Percentiles rank a stretch among this genome's conserved stretches.
Conservation (phyloP, 2,113 vertebrate genomes). For the Stegostoma tigrinum region DNA sequence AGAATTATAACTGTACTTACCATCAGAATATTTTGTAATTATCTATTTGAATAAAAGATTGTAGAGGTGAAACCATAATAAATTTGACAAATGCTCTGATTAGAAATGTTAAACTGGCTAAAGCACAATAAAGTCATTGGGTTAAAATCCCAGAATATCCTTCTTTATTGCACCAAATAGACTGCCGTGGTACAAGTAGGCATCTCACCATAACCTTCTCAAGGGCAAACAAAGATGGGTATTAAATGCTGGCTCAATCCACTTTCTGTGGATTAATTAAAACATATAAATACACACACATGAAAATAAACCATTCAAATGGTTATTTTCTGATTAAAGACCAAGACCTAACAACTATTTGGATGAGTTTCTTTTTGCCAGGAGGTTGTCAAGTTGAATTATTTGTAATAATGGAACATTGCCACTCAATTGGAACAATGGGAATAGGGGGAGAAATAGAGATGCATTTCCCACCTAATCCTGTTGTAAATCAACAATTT, state of each 20-base stretch:
- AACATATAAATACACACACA: neutral
- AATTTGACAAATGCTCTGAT: too few species aligned
- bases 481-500: neutral
- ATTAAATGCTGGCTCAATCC: too few species aligned
- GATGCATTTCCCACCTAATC: neutral
- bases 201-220: too few species aligned
- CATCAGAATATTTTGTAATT: neutral
- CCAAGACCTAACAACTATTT: neutral
- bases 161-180: too few species aligned
- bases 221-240: too few species aligned
- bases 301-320: neutral
- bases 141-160: too few species aligned
- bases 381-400: neutral
- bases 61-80: too few species aligned
- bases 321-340: neutral
- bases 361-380: neutral
- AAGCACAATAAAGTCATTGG: too few species aligned
- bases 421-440: neutral
- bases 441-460: neutral
- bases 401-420: neutral
- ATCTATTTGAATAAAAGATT: neutral
- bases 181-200: too few species aligned
- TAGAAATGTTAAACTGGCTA: too few species aligned
- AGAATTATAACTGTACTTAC: neutral
- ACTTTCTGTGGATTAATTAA: too few species aligned